Percentiles rank a stretch among this genome's conserved stretches.
phyloP scores from a whole-genome alignment of 2,797 vertebrate genomes.

The Micromesistius poutassou region DNA sequence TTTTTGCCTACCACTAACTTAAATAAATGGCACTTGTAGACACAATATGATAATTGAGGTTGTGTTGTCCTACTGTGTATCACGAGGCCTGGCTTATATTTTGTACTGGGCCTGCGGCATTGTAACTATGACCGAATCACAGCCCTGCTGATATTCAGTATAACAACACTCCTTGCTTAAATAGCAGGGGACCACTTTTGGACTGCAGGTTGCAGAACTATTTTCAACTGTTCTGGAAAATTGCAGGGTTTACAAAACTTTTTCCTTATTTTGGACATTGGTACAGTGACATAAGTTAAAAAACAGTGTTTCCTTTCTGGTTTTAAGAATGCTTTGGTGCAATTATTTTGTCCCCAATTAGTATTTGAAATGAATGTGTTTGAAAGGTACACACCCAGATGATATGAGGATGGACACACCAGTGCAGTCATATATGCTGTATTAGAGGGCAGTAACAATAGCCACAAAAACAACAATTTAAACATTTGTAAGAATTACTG shows the following conservation, averaged over 20 bases:
- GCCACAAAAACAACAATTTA: constrained; percentile 41
- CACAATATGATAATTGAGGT: too few relatives aligned
- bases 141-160: too few relatives aligned
- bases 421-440: constrained; percentile 23
- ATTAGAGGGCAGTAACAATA: background rate
- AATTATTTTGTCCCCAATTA: constrained; percentile 43
- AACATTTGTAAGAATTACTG: background rate
- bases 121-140: too few relatives aligned
- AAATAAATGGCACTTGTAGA: too few relatives aligned
- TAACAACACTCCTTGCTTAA: too few relatives aligned
- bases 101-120: too few relatives aligned
- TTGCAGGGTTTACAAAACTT: background rate
- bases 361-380: constrained; percentile 41
- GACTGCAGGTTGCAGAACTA: background rate
- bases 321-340: constrained; percentile 8
- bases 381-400: constrained; percentile 47
- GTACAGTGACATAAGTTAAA: background rate
- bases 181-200: background rate
- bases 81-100: too few relatives aligned
- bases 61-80: too few relatives aligned
- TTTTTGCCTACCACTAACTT: too few relatives aligned
- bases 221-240: background rate
- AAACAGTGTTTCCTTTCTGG: background rate
- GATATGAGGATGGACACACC: constrained; percentile 60
- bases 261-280: background rate